Base-by-base conservation (phyloP, 2,113 vertebrate genomes). In the Heliornis fulica region DNA sequence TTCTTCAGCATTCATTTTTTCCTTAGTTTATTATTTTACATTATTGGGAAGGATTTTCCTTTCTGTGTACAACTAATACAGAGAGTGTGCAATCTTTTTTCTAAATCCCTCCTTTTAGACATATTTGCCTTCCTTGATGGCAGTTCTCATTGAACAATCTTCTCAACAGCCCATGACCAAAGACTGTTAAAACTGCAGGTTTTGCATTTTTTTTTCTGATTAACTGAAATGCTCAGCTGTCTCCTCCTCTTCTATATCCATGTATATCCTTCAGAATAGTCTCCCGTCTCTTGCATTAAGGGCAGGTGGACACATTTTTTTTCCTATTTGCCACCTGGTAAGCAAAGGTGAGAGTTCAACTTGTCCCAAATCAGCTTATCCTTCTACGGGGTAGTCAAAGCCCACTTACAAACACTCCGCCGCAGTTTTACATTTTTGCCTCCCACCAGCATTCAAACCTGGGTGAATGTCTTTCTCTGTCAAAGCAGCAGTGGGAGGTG, bases 401-500 rank as follows among this genome's bases (percentile, higher is more conserved):
- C 92, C 91, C 80, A 75, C 96, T 98, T 97, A 97, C 61, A 97
- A 97, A 97, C 92, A 92, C 89, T 83, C 92, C 95, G 94, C 91
- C 14, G 15, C 91, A 91, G 89, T 96, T 97, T 96, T 97, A 97
- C 89, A 96, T 96, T 97, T 97, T 97, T 98, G 94, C 92, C 94
- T 96, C 97, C 97, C 95, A 95, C 96, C 83, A 94, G 94, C 97
- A 95, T 95, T 97, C 92, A 95, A 93, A 97, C 94, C 93, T 91
- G 91, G 96, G 97, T 92, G 95, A 97, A 97, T 96, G 94, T 97
- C 97, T 98, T 96, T 94, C 96, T 97, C 97, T 98, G 97, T 98
- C 98, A 97, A 94, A 97, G 93, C 95, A 97, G 95, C 97, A 95
- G 84, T 94, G 83, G 97, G 98, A 97, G 96, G 97, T 97, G 76